Evolutionary conservation across 2,797 vertebrate species (phyloP).

Genomic region (Crenichthys baileyi): DNA sequence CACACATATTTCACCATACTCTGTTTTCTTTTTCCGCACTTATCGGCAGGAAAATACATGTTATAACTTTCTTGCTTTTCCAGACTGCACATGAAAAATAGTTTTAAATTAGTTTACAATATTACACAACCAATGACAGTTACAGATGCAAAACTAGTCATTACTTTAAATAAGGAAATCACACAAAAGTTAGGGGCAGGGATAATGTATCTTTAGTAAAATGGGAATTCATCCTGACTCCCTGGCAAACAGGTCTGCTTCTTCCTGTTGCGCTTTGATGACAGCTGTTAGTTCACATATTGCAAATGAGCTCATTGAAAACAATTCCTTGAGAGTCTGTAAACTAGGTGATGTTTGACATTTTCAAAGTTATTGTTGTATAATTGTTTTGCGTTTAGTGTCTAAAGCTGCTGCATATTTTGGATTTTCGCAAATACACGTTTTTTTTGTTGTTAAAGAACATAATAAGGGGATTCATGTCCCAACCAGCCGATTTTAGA

Average conservation of each 20-base stretch:
- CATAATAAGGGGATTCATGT: constrained; percentile 38
- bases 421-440: neutral
- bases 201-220: neutral
- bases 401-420: constrained; percentile 25
- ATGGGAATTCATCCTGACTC: neutral
- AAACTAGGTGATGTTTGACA: constrained; percentile 38
- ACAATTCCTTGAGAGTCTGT: neutral
- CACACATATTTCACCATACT: too few relatives aligned
- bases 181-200: neutral
- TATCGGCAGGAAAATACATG: too few relatives aligned
- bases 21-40: too few relatives aligned
- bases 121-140: neutral
- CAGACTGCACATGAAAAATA: neutral
- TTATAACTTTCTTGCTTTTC: neutral
- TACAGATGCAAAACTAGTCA: neutral
- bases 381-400: constrained; percentile 49
- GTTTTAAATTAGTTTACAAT: neutral
- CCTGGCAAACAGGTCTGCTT: neutral
- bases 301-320: neutral
- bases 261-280: constrained; percentile 11
- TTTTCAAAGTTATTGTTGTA: constrained; percentile 41
- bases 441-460: constrained; percentile 45
- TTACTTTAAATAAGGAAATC: neutral
- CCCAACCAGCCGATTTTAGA: constrained; percentile 33
- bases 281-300: neutral